These are phyloP conservation scores for Todiramphus chloris DNA, from an alignment of 2,113 vertebrate genomes.

Conservation along the genomic window DNA sequence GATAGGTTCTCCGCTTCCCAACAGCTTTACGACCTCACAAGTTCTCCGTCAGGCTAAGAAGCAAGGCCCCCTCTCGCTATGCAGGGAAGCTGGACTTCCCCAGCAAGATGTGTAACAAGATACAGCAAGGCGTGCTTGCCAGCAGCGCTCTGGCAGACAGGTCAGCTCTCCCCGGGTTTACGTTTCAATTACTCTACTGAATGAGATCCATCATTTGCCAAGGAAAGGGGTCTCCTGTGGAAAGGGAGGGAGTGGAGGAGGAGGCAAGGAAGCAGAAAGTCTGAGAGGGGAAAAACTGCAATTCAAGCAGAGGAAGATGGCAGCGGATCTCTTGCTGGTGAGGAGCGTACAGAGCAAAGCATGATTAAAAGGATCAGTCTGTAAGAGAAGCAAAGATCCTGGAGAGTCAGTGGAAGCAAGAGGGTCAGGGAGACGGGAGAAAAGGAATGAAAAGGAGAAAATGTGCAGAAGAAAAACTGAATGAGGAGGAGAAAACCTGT, in stretches of 20 bases:
- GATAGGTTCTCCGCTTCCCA: background rate
- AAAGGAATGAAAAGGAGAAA: background rate
- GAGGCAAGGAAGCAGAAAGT: background rate
- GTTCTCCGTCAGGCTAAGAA: background rate
- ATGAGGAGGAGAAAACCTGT: background rate
- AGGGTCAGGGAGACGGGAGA: accelerated
- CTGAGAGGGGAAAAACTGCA: background rate
- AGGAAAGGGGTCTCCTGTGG: background rate
- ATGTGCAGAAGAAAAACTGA: background rate
- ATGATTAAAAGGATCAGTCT: background rate
- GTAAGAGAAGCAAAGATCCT: background rate
- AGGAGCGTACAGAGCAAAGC: background rate
- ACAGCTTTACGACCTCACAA: background rate
- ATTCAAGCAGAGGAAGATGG: background rate
- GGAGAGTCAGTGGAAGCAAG: background rate
- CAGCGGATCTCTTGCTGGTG: background rate
- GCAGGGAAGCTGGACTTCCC: background rate
- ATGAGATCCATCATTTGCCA: background rate
- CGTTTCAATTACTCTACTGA: background rate
- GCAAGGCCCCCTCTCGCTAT: background rate
- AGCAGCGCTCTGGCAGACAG: background rate
- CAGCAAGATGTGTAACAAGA: background rate
- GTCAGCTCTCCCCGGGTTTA: background rate
- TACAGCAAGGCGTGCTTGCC: background rate
- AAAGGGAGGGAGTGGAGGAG: background rate